phyloP scores from a whole-genome alignment of 2,888 invertebrate genomes.

The Endotricha flammealis region DNA sequence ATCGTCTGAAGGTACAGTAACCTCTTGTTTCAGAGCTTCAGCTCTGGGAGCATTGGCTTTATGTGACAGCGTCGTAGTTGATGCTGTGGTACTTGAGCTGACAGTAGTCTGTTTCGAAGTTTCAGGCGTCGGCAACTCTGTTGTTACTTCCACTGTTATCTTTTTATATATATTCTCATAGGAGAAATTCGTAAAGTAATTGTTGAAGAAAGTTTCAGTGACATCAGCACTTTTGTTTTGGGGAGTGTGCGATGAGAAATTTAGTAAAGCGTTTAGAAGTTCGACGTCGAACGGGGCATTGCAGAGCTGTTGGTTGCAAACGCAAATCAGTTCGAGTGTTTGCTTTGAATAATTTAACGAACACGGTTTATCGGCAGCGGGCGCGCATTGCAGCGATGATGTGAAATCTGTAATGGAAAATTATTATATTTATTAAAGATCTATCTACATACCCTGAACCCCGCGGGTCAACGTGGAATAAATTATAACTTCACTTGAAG shows the following conservation, averaged over 20 bases:
- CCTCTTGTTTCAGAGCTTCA: constrained; percentile 56
- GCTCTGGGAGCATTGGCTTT: constrained; percentile 38
- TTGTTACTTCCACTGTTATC: constrained; percentile 30
- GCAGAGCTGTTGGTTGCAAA: constrained; percentile 50
- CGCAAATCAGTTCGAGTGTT: constrained; percentile 47
- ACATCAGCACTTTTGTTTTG: constrained; percentile 33
- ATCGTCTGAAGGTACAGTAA: constrained; percentile 60
- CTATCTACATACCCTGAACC: no score
- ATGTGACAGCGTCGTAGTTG: constrained; percentile 21
- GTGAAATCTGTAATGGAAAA: constrained; percentile 42
- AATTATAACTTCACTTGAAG: no score
- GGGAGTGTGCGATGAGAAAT: constrained; percentile 33
- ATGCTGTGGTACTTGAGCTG: constrained; percentile 18
- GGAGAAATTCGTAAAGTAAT: constrained; percentile 39
- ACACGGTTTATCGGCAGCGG: constrained; percentile 37
- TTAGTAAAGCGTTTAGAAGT: constrained; percentile 43
- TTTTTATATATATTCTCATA: constrained; percentile 37
- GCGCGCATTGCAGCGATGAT: constrained; percentile 46
- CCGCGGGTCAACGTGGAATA: no score
- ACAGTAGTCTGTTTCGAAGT: constrained; percentile 23
- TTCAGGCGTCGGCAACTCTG: constrained; percentile 21
- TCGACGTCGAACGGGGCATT: constrained; percentile 49
- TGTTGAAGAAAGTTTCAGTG: constrained; percentile 43
- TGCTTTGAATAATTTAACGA: constrained; percentile 37
- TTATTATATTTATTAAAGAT: no score